A percentile compares a stretch with the other conserved stretches of the same genome.
Evolutionary conservation across 1,140 invertebrate genomes (phyloP).

Genomic region (Samia ricini): DNA sequence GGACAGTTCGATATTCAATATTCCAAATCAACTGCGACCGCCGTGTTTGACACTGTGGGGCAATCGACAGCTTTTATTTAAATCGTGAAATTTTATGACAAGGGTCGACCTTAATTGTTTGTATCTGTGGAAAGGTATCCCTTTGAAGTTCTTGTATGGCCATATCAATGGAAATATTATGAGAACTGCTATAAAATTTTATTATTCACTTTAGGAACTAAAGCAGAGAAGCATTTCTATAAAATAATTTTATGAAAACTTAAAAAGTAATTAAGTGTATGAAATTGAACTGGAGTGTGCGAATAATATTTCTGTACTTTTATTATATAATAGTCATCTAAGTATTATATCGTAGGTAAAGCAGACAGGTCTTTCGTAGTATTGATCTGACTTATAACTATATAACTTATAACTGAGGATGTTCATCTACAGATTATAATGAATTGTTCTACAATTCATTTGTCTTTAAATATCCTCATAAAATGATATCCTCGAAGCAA

Average conservation of each 20-base stretch:
- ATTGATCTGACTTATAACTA: too few species aligned
- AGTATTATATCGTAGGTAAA: not conserved
- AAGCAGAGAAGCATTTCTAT: not conserved
- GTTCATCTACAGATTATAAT: slow-evolving; percentile 17
- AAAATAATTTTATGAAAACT: not conserved
- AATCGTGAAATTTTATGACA: slow-evolving; percentile 46
- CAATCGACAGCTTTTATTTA: slow-evolving; percentile 35
- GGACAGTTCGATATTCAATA: slow-evolving; percentile 48
- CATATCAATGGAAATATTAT: not conserved
- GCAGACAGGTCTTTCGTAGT: slow-evolving; percentile 10
- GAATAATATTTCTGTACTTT: not conserved
- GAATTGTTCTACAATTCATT: not conserved
- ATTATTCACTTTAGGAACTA: not conserved
- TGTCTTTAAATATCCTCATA: not conserved
- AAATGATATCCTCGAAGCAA: not conserved
- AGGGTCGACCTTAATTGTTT: slow-evolving; percentile 38
- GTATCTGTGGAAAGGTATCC: slow-evolving; percentile 28
- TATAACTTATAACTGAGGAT: slow-evolving; percentile 9
- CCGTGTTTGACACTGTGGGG: slow-evolving; percentile 39
- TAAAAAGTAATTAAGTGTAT: not conserved
- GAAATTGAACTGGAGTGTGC: not conserved
- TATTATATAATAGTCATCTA: not conserved
- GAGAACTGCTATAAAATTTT: not conserved
- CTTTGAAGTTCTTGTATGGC: slow-evolving; percentile 21
- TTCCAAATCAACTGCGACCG: slow-evolving; percentile 46